These are phyloP conservation scores for Periophthalmus magnuspinnatus DNA, from an alignment of 2,797 vertebrate species.

Conservation along the genomic window DNA sequence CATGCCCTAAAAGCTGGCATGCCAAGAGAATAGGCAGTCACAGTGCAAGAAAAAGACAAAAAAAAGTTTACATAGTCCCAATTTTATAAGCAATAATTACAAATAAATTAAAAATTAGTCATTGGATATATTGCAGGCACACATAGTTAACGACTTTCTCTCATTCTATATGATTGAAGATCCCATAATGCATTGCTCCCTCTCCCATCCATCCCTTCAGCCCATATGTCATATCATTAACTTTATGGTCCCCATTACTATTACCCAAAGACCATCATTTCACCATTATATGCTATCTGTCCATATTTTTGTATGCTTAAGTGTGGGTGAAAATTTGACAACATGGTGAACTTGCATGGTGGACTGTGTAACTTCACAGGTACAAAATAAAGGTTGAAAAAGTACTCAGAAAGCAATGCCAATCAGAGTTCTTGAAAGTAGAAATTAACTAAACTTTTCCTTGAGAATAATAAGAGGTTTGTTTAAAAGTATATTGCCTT, in stretches of 20 bases:
- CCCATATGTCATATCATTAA: slow-evolving; percentile 14
- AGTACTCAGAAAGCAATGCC: not conserved
- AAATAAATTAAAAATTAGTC: not conserved
- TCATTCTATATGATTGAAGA: not conserved
- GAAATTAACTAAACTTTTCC: not conserved
- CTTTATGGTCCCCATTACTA: not conserved
- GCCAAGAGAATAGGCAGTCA: no score
- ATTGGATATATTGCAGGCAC: not conserved
- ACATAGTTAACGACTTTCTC: not conserved
- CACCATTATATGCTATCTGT: not conserved
- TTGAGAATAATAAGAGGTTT: not conserved
- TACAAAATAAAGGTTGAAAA: slow-evolving; percentile 15
- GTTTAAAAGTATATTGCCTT: not conserved
- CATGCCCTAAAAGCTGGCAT: no score
- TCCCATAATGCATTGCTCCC: not conserved
- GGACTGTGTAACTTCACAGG: not conserved
- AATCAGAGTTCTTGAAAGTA: not conserved
- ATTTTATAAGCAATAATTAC: not conserved
- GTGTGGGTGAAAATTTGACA: not conserved
- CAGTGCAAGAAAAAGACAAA: no score
- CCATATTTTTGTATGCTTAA: not conserved
- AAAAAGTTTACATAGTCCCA: no score
- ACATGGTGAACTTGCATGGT: no score
- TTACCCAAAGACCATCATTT: not conserved
- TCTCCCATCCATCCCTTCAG: not conserved